Evolutionary conservation across 2,888 invertebrate genomes (phyloP), one percentile per base, ranked within the genome.

Genomic region (Idaea aversata): DNA sequence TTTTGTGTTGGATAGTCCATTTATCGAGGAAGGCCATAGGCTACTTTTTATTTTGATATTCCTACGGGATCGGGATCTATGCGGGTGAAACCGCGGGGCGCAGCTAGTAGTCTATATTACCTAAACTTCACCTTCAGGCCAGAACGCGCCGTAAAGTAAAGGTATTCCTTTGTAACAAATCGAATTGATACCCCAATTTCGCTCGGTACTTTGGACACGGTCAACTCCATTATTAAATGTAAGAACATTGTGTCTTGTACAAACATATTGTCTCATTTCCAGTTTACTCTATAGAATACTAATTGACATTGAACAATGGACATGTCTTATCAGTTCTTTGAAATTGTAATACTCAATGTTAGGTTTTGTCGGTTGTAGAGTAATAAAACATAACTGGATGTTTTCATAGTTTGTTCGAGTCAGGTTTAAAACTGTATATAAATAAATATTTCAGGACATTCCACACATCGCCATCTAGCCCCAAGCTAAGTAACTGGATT

Each of bases 321-420:
- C 81, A 82, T 86, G 84, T 83, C 78, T 80, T 88, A 88, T 88
- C 87, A 79, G 77, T 83, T 83, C 83, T 80, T 76, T 77, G 81
- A 77, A 83, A 73, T 73, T 60, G 58, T 15, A 6, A 15, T 16
- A 59, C 58, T 59, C 15, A 59, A 15, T 15, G 47, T 47, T 47
- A 47, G 47, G 38, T 38, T 38, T 36, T 38, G 38, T 38, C 6
- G 38, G 38, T 13, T 4, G 38, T 38, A 38, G 47, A 47, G 10
- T 47, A 47, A 47, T 47, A 47, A 47, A 47, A 47, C 47, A 6
- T 47, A 47, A 6, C 47, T 47, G 10, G 5, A 36, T 36, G 10
- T 5, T 36, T 36, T 36, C 10, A 36, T 36, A 5, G 36, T 36
- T 36, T 36, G 36, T 36, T 10, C 5, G 10, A 36, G 25, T 25